phyloP scores from a whole-genome alignment of 2,113 vertebrate genomes.

The Nerophis lumbriciformis region DNA sequence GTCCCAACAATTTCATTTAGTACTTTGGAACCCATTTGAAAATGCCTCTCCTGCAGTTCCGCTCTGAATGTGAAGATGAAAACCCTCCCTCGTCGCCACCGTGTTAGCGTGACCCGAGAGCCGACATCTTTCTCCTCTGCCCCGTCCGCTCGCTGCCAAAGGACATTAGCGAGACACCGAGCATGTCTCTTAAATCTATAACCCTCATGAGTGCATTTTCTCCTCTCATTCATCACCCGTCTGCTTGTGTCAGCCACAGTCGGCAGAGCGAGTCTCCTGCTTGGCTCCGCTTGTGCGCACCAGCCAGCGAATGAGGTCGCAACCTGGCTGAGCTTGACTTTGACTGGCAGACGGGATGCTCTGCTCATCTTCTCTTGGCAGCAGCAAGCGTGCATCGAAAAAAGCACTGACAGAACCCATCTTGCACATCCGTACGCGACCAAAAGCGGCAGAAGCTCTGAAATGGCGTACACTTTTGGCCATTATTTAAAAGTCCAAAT shows the following conservation, averaged over 20 bases:
- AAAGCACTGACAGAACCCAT: conserved; percentile 22
- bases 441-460: conserved; percentile 7
- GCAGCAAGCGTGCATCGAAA: conserved; percentile 27
- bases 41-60: not conserved
- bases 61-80: conserved; percentile 5
- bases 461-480: conserved; percentile 9
- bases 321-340: conserved; percentile 41
- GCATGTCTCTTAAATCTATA: conserved; percentile 6
- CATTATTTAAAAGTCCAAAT: not conserved
- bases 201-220: conserved; percentile 13
- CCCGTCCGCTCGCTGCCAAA: conserved; percentile 3
- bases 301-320: conserved; percentile 35
- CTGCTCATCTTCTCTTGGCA: conserved; percentile 32
- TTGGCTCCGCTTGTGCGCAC: conserved; percentile 21
- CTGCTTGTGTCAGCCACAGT: conserved; percentile 2
- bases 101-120: conserved; percentile 20
- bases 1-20: not conserved
- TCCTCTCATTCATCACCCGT: conserved; percentile 12
- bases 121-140: conserved; percentile 1
- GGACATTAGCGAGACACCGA: conserved; percentile 4
- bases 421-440: not conserved
- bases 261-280: not conserved
- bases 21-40: not conserved
- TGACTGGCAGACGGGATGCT: conserved; percentile 34
- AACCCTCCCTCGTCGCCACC: conserved; percentile 8